Evolutionary conservation across 2,888 invertebrate species (phyloP).

Genomic region (Physocephala rufipes): DNA sequence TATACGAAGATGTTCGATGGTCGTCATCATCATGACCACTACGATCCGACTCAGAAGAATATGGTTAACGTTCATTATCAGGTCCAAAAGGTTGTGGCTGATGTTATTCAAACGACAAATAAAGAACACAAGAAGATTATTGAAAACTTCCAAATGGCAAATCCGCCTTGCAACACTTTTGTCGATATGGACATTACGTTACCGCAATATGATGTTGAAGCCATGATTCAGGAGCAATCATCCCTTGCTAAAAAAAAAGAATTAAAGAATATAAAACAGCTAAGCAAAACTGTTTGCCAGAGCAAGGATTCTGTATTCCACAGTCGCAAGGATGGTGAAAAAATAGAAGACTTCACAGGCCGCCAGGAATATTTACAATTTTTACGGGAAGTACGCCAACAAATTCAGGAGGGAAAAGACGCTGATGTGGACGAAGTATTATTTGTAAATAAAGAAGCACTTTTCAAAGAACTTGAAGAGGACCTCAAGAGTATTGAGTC

Average conservation of each 20-base stretch:
- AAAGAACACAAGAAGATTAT: conserved; percentile 38
- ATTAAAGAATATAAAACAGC: conserved; percentile 37
- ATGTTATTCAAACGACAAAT: conserved; percentile 45
- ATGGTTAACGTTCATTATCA: conserved; percentile 58
- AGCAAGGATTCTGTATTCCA: conserved; percentile 52
- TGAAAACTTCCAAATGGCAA: conserved; percentile 52
- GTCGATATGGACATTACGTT: conserved; percentile 53
- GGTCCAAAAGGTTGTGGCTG: conserved; percentile 51
- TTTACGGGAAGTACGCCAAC: conserved; percentile 52
- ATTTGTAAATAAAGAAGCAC: conserved; percentile 50
- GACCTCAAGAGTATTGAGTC: conserved; percentile 62
- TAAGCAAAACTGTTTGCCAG: conserved; percentile 46
- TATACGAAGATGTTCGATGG: conserved; percentile 55
- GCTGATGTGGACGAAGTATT: conserved; percentile 47
- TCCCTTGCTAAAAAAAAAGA: conserved; percentile 12
- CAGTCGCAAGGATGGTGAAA: conserved; percentile 50
- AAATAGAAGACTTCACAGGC: conserved; percentile 56
- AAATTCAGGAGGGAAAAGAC: conserved; percentile 47
- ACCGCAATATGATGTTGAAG: conserved; percentile 50
- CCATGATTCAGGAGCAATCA: conserved; percentile 48
- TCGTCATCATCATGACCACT: conserved; percentile 63
- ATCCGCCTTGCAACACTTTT: conserved; percentile 52
- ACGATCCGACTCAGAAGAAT: conserved; percentile 57
- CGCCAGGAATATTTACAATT: conserved; percentile 55
- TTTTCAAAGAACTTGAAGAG: conserved; percentile 56